Evolutionary conservation across 2,888 invertebrate genomes (phyloP), one percentile per base, ranked within the genome.

Genomic region (Philhelius pedissequus): DNA sequence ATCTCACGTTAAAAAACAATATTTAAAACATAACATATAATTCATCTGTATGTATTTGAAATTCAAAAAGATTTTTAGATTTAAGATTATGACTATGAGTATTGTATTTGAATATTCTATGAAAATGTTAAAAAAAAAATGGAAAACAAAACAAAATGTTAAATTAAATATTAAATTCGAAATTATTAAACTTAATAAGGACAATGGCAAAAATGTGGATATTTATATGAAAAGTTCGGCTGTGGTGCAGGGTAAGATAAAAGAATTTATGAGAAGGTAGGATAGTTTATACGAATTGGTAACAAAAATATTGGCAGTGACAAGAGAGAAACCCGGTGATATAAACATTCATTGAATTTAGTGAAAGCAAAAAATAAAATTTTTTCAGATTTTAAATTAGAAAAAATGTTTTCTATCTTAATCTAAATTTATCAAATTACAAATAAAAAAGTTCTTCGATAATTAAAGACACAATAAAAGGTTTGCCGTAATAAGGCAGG

Each of bases 241-340:
- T 84, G 84, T 84, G 84, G 75, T 13, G 79, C 84, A 84, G 75
- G 71, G 80, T 80, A 84, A 76, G 84, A 84, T 84, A 84, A 75
- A 80, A 75, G 48, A 75, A 76, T 80, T 80, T 54, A 84, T 66
- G 35, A 84, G 15, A 71, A 27, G 71, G 52, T 75, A 80, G 66
- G 48, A 76, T 84, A 70, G 75, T 43, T 32, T 56, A 66, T 68
- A 54, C 58, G 69, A 38, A 79, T 84, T 71, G 70, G 45, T 35
- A 25, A 40, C 11, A 25, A 75, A 20, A 74, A 66, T 27, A 62
- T 79, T 84, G 70, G 73, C 73, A 79, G 22, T 48, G 45, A 15
- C 35, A 40, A 48, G 18, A 50, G 18, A 50, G 11, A 64, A 62
- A 6, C 25, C 48, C 3, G n/a, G 73, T 43, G 40, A 40, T 45